These are phyloP conservation scores for Aphaenogaster ashmeadi DNA, from an alignment of 1,140 invertebrate genomes.

Conservation along the genomic window DNA sequence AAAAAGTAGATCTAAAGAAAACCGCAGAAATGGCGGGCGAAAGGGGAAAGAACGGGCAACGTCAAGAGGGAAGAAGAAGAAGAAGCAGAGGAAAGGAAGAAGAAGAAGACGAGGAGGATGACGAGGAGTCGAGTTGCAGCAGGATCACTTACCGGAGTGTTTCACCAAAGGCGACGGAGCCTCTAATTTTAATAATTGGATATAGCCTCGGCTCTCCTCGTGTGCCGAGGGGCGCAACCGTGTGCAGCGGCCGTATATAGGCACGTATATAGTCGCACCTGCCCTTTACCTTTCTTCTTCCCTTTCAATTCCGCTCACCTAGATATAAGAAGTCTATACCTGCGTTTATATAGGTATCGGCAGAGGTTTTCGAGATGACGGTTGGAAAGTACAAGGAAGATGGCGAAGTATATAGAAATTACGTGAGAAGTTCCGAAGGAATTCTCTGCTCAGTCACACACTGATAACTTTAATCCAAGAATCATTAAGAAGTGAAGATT, in stretches of 20 bases:
- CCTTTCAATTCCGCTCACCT: constrained; percentile 68
- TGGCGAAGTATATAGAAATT: background rate
- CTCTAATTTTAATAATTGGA: constrained; percentile 85
- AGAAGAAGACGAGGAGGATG: background rate
- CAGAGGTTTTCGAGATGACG: constrained; percentile 48
- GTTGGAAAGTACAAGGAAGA: constrained; percentile 12
- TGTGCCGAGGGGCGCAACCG: constrained; percentile 66
- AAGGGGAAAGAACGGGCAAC: background rate
- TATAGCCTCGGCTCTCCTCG: constrained; percentile 76
- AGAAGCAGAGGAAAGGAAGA: background rate
- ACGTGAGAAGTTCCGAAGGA: background rate
- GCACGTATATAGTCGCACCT: constrained; percentile 67
- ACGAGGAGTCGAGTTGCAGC: constrained; percentile 54
- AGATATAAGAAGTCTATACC: constrained; percentile 66
- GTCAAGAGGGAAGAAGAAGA: background rate
- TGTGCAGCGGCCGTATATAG: constrained; percentile 62
- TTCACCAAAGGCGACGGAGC: constrained; percentile 81
- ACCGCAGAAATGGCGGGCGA: constrained; percentile 34
- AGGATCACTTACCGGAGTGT: constrained; percentile 73
- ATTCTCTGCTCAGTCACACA: background rate
- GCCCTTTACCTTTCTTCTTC: constrained; percentile 72
- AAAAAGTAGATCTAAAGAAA: constrained; percentile 20
- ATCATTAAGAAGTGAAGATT: background rate
- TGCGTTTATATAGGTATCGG: constrained; percentile 50
- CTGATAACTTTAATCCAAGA: background rate